Evolutionary conservation across 1,140 invertebrate species (phyloP).

Genomic region (Apis mellifera): Amel_HAv3.1 CM009941.2:5832001-5832500

Average conservation of each 20-base stretch:
- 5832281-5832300: background rate
- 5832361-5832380: constrained; percentile 1
- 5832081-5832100: too few species aligned
- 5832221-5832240: background rate
- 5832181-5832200: background rate
- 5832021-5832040: too few species aligned
- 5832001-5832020: too few species aligned
- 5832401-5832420: background rate
- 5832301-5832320: constrained; percentile 10
- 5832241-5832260: too few species aligned
- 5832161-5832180: too few species aligned
- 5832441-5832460: background rate
- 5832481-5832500: too few species aligned
- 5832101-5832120: too few species aligned
- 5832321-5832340: background rate
- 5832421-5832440: background rate
- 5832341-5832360: constrained; percentile 6
- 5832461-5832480: background rate
- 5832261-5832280: background rate
- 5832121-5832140: too few species aligned
- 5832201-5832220: background rate
- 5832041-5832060: too few species aligned
- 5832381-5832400: background rate
- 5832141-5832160: too few species aligned
- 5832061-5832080: too few species aligned